Evolutionary conservation across 2,888 invertebrate species (phyloP), one percentile per base, ranked within the genome.

Genomic region (Phorcus lineatus): DNA sequence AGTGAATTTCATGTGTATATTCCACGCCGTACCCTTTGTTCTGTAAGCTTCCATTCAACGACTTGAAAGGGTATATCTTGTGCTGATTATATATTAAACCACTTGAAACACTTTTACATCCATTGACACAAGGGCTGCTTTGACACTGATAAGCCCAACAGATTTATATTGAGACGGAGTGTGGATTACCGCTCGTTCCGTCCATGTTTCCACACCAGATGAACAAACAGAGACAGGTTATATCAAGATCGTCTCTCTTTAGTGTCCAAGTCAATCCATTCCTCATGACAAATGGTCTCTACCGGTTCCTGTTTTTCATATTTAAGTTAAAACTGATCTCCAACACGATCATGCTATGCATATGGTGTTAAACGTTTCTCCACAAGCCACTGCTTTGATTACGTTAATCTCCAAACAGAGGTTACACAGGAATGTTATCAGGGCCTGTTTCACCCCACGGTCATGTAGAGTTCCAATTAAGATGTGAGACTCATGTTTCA

Each of bases 41-140:
- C 24, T 13, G 28, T 22, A 24, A 62, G 62, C 16, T 28, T 19
- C 22, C 62, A 62, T 28, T 62, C 28, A 47, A 62, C 28, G 28
- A 62, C 62, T 62, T 62, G 40, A 70, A 70, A 31, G 40, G 31
- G 36, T 70, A 70, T 36, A 70, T 36, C 70, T 70, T 31, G 19
- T 17, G 11, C n/a, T 36, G 70, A 70, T 70, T 70, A 70, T 70
- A 70, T 70, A 19, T 70, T 57, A n/a, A 70, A 70, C 19, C 70
- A 40, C 28, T 19, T 19, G 19, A 36, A 70, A 70, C 70, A 70
- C 70, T 36, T 70, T 70, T 40, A 28, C 40, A 70, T 70, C 70
- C 70, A 70, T 70, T 40, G 36, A 70, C 70, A 40, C 19, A 36
- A 17, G 47, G 47, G 47, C 11, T 47, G 47, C 47, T 47, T 36